A percentile compares a stretch with the other conserved stretches of the same genome.
phyloP scores from a whole-genome alignment of 2,797 vertebrate species.

The Alcedo quadribrachys region DNA sequence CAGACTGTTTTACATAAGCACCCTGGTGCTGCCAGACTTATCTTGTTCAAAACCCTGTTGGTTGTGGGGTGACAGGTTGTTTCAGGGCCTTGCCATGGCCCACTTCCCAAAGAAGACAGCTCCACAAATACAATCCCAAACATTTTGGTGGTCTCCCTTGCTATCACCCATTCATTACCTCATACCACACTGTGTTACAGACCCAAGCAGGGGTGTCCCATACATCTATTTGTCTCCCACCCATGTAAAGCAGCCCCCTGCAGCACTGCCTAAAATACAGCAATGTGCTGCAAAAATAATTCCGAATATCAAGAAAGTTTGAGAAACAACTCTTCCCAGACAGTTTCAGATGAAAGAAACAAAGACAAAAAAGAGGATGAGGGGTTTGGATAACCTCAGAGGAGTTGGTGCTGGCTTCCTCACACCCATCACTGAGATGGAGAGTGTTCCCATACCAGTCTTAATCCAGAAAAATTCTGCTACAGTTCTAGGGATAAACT shows the following conservation, averaged over 20 bases:
- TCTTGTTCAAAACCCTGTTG: rapidly evolving
- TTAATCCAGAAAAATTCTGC: background rate
- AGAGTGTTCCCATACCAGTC: background rate
- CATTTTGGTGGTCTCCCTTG: background rate
- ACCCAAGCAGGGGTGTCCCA: background rate
- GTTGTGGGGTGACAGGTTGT: background rate
- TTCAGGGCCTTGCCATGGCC: background rate
- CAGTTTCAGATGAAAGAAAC: background rate
- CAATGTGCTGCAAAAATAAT: background rate
- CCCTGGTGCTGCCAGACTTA: background rate
- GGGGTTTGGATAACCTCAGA: background rate
- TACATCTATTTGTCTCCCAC: background rate
- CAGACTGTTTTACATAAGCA: background rate
- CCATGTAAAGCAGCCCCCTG: rapidly evolving
- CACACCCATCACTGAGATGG: rapidly evolving
- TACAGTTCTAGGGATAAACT: background rate
- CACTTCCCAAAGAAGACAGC: background rate
- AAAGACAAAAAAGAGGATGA: background rate
- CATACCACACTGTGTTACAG: rapidly evolving
- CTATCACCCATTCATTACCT: background rate
- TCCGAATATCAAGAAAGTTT: background rate
- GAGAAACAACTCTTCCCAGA: background rate
- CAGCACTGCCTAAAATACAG: background rate
- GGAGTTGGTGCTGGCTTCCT: background rate
- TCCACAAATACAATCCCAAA: background rate